These are phyloP conservation scores for Spodoptera litura DNA, from an alignment of 1,140 invertebrate genomes.

Conservation along the genomic window DNA sequence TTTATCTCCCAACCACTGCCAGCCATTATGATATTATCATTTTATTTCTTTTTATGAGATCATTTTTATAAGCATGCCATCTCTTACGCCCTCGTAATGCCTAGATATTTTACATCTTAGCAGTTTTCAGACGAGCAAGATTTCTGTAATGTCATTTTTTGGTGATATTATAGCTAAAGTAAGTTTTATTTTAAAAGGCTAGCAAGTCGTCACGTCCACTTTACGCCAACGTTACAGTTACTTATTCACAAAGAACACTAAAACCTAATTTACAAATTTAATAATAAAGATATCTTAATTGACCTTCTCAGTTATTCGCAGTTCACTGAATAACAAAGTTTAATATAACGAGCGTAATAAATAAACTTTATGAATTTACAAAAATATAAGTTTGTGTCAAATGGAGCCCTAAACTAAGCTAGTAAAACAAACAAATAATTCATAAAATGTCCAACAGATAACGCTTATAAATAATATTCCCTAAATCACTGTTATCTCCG, in stretches of 20 bases:
- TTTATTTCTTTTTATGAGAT: slow-evolving; percentile 17
- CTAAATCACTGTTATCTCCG: slow-evolving; percentile 23
- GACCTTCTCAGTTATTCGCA: no score
- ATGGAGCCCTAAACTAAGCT: not conserved
- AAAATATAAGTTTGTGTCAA: no score
- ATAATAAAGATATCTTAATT: no score
- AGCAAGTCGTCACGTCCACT: no score
- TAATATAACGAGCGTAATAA: no score
- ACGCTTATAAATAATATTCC: slow-evolving; percentile 25
- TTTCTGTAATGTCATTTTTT: not conserved
- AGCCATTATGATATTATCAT: slow-evolving; percentile 23
- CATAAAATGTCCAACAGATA: slow-evolving; percentile 32
- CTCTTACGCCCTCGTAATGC: not conserved
- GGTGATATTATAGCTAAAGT: no score
- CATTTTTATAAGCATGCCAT: slow-evolving; percentile 11
- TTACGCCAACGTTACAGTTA: no score
- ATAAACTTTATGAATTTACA: no score
- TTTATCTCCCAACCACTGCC: slow-evolving; percentile 12
- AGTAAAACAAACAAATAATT: slow-evolving; percentile 11
- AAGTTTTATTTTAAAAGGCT: no score
- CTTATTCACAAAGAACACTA: no score
- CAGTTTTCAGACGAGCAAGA: not conserved
- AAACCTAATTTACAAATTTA: no score
- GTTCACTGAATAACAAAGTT: no score
- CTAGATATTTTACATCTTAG: not conserved